Base-by-base conservation (phyloP, 2,113 vertebrate species). In the Sinocyclocheilus grahami region DNA sequence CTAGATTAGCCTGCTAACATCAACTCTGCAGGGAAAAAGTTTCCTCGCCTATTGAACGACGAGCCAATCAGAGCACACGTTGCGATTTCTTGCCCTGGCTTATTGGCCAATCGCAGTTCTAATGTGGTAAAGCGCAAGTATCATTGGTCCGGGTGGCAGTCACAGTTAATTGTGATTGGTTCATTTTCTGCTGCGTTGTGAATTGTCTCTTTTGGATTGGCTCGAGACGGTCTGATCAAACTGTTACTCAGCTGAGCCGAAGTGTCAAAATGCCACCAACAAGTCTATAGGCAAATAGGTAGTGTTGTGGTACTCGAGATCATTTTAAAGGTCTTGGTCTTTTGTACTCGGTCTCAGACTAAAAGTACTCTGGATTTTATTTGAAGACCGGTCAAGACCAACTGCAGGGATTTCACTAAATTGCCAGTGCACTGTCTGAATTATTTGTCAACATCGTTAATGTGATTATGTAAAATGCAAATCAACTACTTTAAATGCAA, bases 61-160 rank as follows among this genome's bases (percentile, higher is more conserved):
- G 0, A 13, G 4, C 95, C 94, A 95, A 95, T 94, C 77, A 88
- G 9, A 87, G 18, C 6, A 9, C 3, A 20, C n/a, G 18, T 60
- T 39, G 13, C 20, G 22, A 46, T 33, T 62, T 7, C 6, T 42
- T 37, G 27, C 69, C 46, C 10, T 20, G 24, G 13, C 20, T 1
- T 20, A 79, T 55, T 42, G 72, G 51, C 85, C 83, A 87, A 89
- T 88, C 39, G 55, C 33, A 72, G 3, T 33, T 5, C 33, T 3
- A 39, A 2, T 13, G 20, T n/a, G 8, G 24, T 8, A 58, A 4
- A 42, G 30, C 46, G 22, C 16, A 46, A 13, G 13, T 9, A 55
- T 24, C 4, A 77, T 48, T 67, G 39, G 78, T 60, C 39, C 4
- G n/a, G 5, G 48, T 37, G 20, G 48, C 30, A 10, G n/a, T 58